Percentiles rank a stretch among this genome's conserved stretches.
Conservation (phyloP, 1,140 invertebrate genomes). For the Aphelenchoides besseyi region DNA sequence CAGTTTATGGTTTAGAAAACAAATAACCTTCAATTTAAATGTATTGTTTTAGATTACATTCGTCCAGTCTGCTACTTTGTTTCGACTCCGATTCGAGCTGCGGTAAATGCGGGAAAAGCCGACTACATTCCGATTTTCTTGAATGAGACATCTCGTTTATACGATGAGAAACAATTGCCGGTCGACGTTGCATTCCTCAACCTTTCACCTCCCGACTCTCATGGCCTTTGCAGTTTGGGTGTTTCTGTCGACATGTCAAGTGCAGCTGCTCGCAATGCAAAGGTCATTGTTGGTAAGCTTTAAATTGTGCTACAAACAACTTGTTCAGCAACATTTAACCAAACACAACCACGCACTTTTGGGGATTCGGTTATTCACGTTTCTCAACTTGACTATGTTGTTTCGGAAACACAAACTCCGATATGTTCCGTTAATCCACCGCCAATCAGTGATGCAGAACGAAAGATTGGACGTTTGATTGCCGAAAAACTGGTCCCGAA, state of each 20-base stretch:
- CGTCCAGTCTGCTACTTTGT: conserved; percentile 19
- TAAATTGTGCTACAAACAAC: no score
- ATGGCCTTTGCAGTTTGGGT: conserved; percentile 77
- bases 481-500: conserved; percentile 83
- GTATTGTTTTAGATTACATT: conserved; percentile 24
- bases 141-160: conserved; percentile 82
- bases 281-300: conserved; percentile 79
- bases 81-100: conserved; percentile 1
- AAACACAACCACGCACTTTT: conserved; percentile 81
- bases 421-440: conserved; percentile 71
- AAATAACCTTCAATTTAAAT: conserved; percentile 23
- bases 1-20: conserved; percentile 10
- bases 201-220: conserved; percentile 77
- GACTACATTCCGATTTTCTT: conserved; percentile 87
- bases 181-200: conserved; percentile 82
- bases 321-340: conserved; percentile 72
- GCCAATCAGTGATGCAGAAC: conserved; percentile 65
- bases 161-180: conserved; percentile 75
- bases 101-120: conserved; percentile 66
- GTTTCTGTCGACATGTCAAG: conserved; percentile 85
- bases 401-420: conserved; percentile 69
- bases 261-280: conserved; percentile 77
- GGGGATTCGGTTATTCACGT: conserved; percentile 82
- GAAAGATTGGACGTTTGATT: conserved; percentile 80
- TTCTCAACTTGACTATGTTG: conserved; percentile 82